phyloP scores from a whole-genome alignment of 1,140 invertebrate genomes.

The Musca vetustissima region DNA sequence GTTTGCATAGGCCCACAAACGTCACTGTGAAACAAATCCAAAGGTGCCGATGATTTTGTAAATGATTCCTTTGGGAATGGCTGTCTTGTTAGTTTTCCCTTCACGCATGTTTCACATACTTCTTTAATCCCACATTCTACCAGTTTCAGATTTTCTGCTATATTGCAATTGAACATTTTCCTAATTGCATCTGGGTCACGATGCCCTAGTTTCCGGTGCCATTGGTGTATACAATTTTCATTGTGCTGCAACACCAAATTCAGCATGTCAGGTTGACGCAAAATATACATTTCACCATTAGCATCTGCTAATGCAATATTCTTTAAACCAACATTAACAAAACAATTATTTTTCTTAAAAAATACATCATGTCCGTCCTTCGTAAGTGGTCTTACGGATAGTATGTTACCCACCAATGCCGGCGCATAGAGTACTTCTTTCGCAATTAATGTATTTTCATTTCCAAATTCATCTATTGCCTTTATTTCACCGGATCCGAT shows the following conservation, averaged over 20 bases:
- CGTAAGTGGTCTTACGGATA: not conserved
- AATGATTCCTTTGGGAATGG: slow-evolving; percentile 1
- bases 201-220: not conserved
- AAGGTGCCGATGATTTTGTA: not conserved
- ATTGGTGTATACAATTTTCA: not conserved
- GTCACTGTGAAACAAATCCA: not conserved
- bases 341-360: not conserved
- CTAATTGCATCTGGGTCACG: not conserved
- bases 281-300: not conserved
- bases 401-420: not conserved
- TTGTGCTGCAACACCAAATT: not conserved
- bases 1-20: not conserved
- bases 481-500: too few relatives aligned
- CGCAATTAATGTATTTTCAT: not conserved
- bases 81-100: not conserved
- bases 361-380: not conserved
- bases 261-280: not conserved
- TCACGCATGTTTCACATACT: not conserved
- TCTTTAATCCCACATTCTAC: not conserved
- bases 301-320: not conserved
- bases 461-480: too few relatives aligned
- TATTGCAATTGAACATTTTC: not conserved
- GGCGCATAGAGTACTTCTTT: not conserved
- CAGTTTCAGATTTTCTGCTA: not conserved
- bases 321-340: not conserved